Evolutionary conservation across 2,888 invertebrate genomes (phyloP).

Genomic region (Drepana falcataria): DNA sequence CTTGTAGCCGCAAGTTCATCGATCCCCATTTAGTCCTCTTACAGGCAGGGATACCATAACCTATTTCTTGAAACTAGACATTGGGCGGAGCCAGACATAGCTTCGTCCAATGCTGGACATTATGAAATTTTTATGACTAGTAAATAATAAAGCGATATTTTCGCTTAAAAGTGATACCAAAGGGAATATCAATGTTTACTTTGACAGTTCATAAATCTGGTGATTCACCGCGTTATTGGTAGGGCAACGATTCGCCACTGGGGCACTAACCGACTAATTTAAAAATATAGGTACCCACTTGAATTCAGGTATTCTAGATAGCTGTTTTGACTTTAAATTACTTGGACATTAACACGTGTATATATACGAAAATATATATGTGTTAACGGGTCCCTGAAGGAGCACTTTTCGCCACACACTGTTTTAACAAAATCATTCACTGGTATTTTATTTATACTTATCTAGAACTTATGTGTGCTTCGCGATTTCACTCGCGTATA

Average conservation of each 20-base stretch:
- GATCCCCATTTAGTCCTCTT: too few species aligned
- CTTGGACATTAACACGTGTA: neutral
- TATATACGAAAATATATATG: too few species aligned
- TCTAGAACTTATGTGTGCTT: too few species aligned
- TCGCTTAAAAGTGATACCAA: neutral
- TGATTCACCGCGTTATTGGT: neutral
- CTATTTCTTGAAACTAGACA: too few species aligned
- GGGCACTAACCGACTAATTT: neutral
- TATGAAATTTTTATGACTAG: neutral
- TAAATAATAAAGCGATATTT: neutral
- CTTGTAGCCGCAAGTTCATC: too few species aligned
- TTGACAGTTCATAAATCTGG: neutral
- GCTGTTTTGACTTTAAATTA: slow-evolving; percentile 6
- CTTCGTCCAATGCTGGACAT: neutral
- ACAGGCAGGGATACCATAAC: too few species aligned
- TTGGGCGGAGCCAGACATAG: too few species aligned
- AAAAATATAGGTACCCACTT: neutral
- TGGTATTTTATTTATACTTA: too few species aligned
- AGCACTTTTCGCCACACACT: too few species aligned
- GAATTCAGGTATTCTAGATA: neutral
- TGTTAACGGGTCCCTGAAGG: too few species aligned
- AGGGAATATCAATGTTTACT: neutral
- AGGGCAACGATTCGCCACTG: neutral
- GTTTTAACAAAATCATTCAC: too few species aligned
- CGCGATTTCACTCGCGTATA: too few species aligned